Evolutionary conservation across 2,797 vertebrate species (phyloP), one percentile per base, ranked within the genome.

Genomic region (Lates japonicus): DNA sequence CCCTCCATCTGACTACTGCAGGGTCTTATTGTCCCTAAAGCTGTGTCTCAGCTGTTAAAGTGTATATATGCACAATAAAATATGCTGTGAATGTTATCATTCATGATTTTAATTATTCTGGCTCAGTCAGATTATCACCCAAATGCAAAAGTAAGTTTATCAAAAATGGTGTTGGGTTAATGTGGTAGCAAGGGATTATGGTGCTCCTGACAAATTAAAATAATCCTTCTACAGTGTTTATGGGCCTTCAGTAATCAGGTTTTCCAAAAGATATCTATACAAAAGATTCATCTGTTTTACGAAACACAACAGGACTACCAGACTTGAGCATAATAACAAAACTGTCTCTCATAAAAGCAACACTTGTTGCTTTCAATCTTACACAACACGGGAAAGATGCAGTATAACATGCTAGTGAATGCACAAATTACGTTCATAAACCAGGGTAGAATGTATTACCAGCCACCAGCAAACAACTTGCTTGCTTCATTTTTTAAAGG

Each of bases 21-120:
- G 25, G 75, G 59, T 39, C 46, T 73, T 58, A 68, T 39, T 75
- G 76, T 74, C 57, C 67, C 58, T 57, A 1, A 25, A 76, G 49
- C 51, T 37, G 19, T 41, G 44, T 65, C 44, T 61, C 61, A 74
- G 51, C 20, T 25, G 11, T 17, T 29, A 10, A 6, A 64, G 51
- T 57, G 35, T 16, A 33, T 39, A 46, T 20, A 14, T 80, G 37
- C 58, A 11, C n/a, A 55, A 41, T 20, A 46, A 12, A 29, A 48
- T 6, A 5, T 37, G 14, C 5, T 57, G 7, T 29, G 10, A 33
- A 37, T 62, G 14, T 29, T 22, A 19, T 25, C 7, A 2, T 25
- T 70, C 5, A 7, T 31, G 22, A 39, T 3, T 62, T 51, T 22
- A 41, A 3, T 62, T 46, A 54, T 55, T 80, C n/a, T 62, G 65